Base-by-base conservation (phyloP, 2,888 invertebrate genomes). In the Cephus sareptanus region DNA sequence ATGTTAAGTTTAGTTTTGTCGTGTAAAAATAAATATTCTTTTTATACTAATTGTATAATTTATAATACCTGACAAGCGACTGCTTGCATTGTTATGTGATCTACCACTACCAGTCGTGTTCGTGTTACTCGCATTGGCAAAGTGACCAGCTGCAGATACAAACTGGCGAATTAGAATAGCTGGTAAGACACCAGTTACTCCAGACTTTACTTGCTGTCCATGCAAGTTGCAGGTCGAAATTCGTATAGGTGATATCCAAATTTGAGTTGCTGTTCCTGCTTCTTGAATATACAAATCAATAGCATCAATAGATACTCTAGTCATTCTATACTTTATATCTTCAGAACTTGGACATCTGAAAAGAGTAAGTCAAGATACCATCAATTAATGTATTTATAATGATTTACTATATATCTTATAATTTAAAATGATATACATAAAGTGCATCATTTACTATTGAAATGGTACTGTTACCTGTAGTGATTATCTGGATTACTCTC, bases 211-310 rank as follows among this genome's bases (percentile, higher is more conserved):
- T 87, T 97, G 96, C 83, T 96, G 95, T 0, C 98, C 98, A 88
- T 99, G 98, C n/a, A 99, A 93, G 92, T 99, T 99, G 89, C 99
- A 99, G 75, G 96, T 97, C 34, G 98, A 96, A 80, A 98, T 92
- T 75, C 98, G 94, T 68, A 98, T 94, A 1, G 98, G 98, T 33
- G 97, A 97, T 85, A 97, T 93, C 97, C 97, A 97, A 1, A 97
- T 92, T 89, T 97, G 97, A 40, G 98, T 92, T 0, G 97, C 97
- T 4, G 97, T 96, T 73, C 97, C 97, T 68, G 95, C 94, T 91
- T 99, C 99, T 74, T 98, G 96, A 75, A 99, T 91, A 92, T 97
- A 97, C 73, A 99, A 93, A 92, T 98, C 98, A 3, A 99, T 93
- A 2, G 96, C 95, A 92, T 98, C 98, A 56, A 98, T 93, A 0